Percentiles rank a stretch among this genome's conserved stretches.
phyloP scores from a whole-genome alignment of 1,140 invertebrate genomes.

The Drosophila lacertosa region DNA sequence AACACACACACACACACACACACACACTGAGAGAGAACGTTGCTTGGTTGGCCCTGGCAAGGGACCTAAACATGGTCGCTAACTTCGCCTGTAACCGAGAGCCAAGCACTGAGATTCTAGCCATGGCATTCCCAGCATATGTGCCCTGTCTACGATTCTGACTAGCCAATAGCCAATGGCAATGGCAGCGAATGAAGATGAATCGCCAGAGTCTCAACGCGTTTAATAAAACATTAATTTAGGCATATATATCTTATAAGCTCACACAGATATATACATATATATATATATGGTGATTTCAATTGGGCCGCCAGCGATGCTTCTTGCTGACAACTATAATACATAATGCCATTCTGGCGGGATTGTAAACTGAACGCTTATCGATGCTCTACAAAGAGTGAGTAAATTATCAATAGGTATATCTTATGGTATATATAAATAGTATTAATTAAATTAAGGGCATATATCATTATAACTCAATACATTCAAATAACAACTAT shows the following conservation, averaged over 20 bases:
- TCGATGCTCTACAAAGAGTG: too few relatives aligned
- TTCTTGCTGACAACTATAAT: slow-evolving; percentile 36
- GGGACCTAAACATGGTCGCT: slow-evolving; percentile 24
- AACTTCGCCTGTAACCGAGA: slow-evolving; percentile 25
- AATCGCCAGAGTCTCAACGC: slow-evolving; percentile 49
- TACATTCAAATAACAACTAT: too few relatives aligned
- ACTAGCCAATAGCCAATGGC: slow-evolving; percentile 45
- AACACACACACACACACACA: slow-evolving; percentile 4
- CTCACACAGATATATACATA: neutral
- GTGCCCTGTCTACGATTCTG: slow-evolving; percentile 9
- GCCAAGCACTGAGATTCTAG: slow-evolving; percentile 16
- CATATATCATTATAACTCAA: too few relatives aligned
- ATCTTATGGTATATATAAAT: too few relatives aligned
- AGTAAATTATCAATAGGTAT: too few relatives aligned
- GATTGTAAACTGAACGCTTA: too few relatives aligned
- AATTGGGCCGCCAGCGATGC: slow-evolving; percentile 38
- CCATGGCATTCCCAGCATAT: slow-evolving; percentile 21
- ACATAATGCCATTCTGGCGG: neutral
- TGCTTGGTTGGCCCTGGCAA: slow-evolving; percentile 15
- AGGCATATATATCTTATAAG: slow-evolving; percentile 27
- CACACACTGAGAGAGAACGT: slow-evolving; percentile 5
- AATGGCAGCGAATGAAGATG: slow-evolving; percentile 48
- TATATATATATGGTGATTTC: slow-evolving; percentile 26
- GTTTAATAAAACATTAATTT: slow-evolving; percentile 56
- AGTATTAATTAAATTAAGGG: too few relatives aligned